Evolutionary conservation across 2,113 vertebrate genomes (phyloP).

Genomic region (Paradisaea rubra): DNA sequence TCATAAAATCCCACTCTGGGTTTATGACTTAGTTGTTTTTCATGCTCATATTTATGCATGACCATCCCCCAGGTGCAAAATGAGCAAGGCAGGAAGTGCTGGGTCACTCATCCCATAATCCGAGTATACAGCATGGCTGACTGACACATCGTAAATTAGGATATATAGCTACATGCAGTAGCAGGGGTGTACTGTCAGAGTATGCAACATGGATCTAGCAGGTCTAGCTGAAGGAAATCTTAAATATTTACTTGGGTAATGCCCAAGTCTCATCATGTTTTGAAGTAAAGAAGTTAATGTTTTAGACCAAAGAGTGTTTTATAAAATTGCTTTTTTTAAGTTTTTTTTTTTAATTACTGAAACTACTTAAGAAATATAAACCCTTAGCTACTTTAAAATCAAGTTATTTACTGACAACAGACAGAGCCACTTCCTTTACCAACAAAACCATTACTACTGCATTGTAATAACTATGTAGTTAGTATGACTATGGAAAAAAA

Average conservation of each 20-base stretch:
- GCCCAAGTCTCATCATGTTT: not conserved
- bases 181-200: not conserved
- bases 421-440: conserved; percentile 5
- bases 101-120: not conserved
- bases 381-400: not conserved
- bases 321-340: not conserved
- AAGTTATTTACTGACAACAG: not conserved
- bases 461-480: not conserved
- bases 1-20: not conserved
- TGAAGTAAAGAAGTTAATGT: not conserved
- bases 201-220: not conserved
- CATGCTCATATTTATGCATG: not conserved
- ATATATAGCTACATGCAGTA: not conserved
- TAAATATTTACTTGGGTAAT: not conserved
- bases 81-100: not conserved
- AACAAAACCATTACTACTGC: not conserved
- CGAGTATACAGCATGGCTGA: not conserved
- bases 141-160: not conserved
- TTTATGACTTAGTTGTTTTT: not conserved
- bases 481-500: not conserved
- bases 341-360: not conserved
- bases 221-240: not conserved
- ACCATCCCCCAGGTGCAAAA: not conserved
- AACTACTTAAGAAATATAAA: not conserved
- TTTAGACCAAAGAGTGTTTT: not conserved